Percentiles rank a stretch among this genome's conserved stretches.
Conservation (phyloP, 2,888 invertebrate genomes). For the Volucella zonaria region DNA sequence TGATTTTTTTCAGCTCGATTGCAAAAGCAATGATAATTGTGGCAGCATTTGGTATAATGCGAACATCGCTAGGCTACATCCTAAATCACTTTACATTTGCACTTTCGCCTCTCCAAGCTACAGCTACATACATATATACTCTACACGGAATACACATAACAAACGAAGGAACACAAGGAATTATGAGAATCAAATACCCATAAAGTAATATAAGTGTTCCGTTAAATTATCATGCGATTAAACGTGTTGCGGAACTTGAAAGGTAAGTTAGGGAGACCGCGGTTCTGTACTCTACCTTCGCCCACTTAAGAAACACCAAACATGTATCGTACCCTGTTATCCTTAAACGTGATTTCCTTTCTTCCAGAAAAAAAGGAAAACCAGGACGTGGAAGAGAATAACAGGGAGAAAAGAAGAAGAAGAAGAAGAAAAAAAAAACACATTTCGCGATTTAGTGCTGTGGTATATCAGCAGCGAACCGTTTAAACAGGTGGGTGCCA, state of each 20-base stretch:
- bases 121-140: too few species aligned
- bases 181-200: too few species aligned
- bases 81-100: too few species aligned
- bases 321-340: constrained; percentile 23
- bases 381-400: not conserved
- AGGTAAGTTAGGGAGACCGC: not conserved
- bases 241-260: not conserved
- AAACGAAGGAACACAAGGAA: too few species aligned
- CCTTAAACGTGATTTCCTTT: constrained; percentile 59
- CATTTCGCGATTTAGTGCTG: constrained; percentile 62
- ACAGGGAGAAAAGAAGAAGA: not conserved
- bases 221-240: too few species aligned
- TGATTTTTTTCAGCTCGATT: too few species aligned
- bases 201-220: too few species aligned
- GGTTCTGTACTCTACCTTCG: not conserved
- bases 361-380: not conserved
- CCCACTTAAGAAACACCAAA: constrained; percentile 12
- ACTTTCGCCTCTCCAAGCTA: too few species aligned
- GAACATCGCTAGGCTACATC: too few species aligned
- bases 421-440: constrained; percentile 19
- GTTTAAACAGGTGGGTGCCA: constrained; percentile 69
- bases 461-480: constrained; percentile 62
- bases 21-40: too few species aligned
- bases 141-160: too few species aligned
- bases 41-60: too few species aligned